Conservation (phyloP, 2,797 vertebrate species). For the Pantherophis vulpinus region DNA sequence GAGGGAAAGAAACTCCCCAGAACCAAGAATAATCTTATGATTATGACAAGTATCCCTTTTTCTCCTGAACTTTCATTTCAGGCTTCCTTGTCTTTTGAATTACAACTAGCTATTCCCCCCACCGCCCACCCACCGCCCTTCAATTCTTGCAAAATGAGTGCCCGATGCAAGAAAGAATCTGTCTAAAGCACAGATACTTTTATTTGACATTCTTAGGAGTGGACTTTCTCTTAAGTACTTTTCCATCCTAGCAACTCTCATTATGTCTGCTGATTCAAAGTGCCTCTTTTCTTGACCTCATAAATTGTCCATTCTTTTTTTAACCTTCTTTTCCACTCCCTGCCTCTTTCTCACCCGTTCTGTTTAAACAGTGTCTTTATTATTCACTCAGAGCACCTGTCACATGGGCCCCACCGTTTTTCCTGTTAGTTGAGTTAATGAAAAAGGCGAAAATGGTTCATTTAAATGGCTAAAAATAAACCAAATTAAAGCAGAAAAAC, state of each 20-base stretch:
- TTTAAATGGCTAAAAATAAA: conserved; percentile 46
- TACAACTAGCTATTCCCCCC: conserved; percentile 20
- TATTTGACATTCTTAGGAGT: not conserved
- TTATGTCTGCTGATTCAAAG: conserved; percentile 49
- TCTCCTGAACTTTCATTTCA: conserved; percentile 43
- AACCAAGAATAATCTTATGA: conserved; percentile 17
- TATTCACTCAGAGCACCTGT: conserved; percentile 60
- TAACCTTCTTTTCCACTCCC: conserved; percentile 50
- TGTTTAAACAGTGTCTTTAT: conserved; percentile 61
- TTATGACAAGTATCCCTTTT: conserved; percentile 30
- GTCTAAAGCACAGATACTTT: not conserved
- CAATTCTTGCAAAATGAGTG: conserved; percentile 4
- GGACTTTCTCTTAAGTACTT: conserved; percentile 31
- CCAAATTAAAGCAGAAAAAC: conserved; percentile 41
- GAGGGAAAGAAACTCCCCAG: not conserved
- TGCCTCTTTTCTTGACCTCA: conserved; percentile 28
- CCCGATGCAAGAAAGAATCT: conserved; percentile 35
- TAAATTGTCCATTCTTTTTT: conserved; percentile 46
- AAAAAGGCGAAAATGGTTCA: conserved; percentile 48
- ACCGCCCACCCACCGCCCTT: not conserved
- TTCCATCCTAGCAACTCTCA: conserved; percentile 35
- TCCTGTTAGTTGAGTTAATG: conserved; percentile 52
- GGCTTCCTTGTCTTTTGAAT: conserved; percentile 39
- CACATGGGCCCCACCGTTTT: conserved; percentile 51
- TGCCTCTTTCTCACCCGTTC: conserved; percentile 35